Conservation (phyloP, 2,113 vertebrate species). For the Strix aluco region DNA sequence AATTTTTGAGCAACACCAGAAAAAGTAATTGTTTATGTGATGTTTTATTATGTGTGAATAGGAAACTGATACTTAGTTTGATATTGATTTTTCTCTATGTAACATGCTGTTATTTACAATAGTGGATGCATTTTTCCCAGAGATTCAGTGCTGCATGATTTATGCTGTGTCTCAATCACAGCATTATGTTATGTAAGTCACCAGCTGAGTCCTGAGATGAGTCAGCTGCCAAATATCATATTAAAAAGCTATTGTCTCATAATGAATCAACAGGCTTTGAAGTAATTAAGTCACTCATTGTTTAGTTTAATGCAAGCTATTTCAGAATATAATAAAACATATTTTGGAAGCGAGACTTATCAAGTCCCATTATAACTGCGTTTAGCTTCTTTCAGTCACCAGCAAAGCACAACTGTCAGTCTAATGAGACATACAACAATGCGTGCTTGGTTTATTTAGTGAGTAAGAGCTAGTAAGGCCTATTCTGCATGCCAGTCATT, state of each 20-base stretch:
- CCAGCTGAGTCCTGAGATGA: conserved; percentile 38
- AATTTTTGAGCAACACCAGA: background rate
- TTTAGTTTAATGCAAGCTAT: conserved; percentile 47
- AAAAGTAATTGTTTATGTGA: background rate
- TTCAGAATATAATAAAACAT: conserved; percentile 40
- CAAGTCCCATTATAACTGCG: background rate
- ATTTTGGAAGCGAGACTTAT: background rate
- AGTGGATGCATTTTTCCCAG: background rate
- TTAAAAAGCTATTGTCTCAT: conserved; percentile 53
- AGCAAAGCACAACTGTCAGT: background rate
- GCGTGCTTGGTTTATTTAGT: background rate
- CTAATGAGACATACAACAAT: conserved; percentile 12
- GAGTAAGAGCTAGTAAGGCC: background rate
- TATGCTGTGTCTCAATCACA: background rate
- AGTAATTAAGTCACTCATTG: conserved; percentile 52
- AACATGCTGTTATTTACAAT: conserved; percentile 13
- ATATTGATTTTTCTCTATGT: background rate
- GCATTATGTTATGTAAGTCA: background rate
- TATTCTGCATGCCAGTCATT: background rate
- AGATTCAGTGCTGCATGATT: background rate
- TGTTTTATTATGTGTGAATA: background rate
- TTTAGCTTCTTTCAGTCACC: conserved; percentile 22
- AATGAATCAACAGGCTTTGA: conserved; percentile 51
- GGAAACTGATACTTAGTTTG: conserved; percentile 13
- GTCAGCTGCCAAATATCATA: conserved; percentile 7